Conservation (phyloP, 2,888 invertebrate genomes). For the Microplitis manilae region DNA sequence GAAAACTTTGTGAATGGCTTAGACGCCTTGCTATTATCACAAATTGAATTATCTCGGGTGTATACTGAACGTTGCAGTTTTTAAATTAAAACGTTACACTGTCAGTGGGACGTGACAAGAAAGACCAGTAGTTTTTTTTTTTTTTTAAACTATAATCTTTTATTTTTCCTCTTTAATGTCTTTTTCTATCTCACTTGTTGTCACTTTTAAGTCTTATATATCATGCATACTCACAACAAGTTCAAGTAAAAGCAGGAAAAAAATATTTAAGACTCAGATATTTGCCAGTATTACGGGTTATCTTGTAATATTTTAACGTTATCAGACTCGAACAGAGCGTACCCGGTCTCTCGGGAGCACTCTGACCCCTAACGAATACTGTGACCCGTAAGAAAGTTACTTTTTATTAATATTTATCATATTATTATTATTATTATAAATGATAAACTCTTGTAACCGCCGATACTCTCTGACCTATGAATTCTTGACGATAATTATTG, state of each 20-base stretch:
- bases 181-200: slow-evolving; percentile 6
- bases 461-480: slow-evolving; percentile 31
- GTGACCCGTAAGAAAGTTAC: slow-evolving; percentile 25
- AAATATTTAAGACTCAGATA: slow-evolving; percentile 50
- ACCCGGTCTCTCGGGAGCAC: slow-evolving; percentile 45
- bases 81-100: slow-evolving; percentile 38
- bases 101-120: slow-evolving; percentile 33
- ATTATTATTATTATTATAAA: slow-evolving; percentile 2
- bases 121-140: slow-evolving; percentile 1
- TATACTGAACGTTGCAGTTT: slow-evolving; percentile 43
- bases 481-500: slow-evolving; percentile 32
- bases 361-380: slow-evolving; percentile 31
- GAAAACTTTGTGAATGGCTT: slow-evolving; percentile 9
- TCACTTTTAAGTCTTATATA: slow-evolving; percentile 29
- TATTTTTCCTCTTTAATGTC: slow-evolving; percentile 25
- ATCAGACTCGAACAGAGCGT: slow-evolving; percentile 51
- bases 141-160: slow-evolving; percentile 21
- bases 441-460: slow-evolving; percentile 33
- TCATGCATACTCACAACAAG: slow-evolving; percentile 36
- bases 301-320: slow-evolving; percentile 55
- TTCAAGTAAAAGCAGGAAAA: slow-evolving; percentile 38
- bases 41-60: slow-evolving; percentile 49
- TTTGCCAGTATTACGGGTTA: slow-evolving; percentile 55
- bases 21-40: slow-evolving; percentile 39
- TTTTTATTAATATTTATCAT: slow-evolving; percentile 7